Evolutionary conservation across 2,113 vertebrate species (phyloP), one percentile per base, ranked within the genome.

Genomic region (Theristicus caerulescens): DNA sequence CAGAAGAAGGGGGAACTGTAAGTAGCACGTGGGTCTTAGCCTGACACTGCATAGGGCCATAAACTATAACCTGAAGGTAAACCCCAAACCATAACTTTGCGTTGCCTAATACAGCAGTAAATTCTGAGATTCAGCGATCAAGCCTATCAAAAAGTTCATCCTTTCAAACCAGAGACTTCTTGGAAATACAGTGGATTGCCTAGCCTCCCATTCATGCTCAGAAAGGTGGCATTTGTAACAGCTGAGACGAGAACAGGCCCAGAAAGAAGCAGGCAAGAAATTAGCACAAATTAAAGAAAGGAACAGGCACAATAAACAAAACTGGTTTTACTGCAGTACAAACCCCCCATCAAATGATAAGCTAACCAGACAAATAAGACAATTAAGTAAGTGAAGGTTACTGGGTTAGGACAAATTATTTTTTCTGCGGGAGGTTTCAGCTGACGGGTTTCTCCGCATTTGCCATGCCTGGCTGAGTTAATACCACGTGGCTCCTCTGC

Each of bases 311-410:
- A 38, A 79, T 6, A 87, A 93, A 89, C 42, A 72, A 46, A 82
- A 58, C 42, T 46, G 31, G 1, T 52, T 54, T 31, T 62, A 61
- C 86, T 24, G 66, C 86, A 62, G 46, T 6, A 65, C 61, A n/a
- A 89, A 49, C 66, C 13, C 92, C 47, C 69, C 86, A 88, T 59
- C 86, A 86, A 88, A 62, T 1, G 1, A 85, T 10, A 57, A 88
- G 19, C 52, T 69, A 59, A 81, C 12, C 84, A 95, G 86, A 79
- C 31, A 81, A 93, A 54, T 69, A 57, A 64, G 34, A 94, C 86
- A 87, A 79, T 67, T 54, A 91, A 84, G 36, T 25, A 52, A 84
- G 82, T 3, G 84, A 67, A 88, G 79, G 86, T 94, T 85, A 62
- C 86, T 47, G 84, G 78, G 84, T 73, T 42, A 78, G 65, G 66